These are phyloP conservation scores for Condylura cristata DNA, from an alignment of 2,113 vertebrate genomes.

Conservation along the genomic window DNA sequence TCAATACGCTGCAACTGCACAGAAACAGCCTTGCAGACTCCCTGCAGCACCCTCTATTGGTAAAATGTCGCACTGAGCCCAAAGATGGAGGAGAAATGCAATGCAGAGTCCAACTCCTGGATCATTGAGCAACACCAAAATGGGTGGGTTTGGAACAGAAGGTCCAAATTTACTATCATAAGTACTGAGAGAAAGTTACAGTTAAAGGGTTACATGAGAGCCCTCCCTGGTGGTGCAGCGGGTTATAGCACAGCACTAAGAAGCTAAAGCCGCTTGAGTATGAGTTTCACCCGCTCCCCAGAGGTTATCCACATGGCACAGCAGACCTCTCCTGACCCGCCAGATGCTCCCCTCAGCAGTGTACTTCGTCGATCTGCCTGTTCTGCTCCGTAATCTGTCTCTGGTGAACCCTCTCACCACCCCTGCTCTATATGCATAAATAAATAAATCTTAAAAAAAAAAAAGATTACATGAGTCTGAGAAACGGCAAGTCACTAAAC, in stretches of 20 bases:
- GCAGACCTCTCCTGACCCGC: too few relatives aligned
- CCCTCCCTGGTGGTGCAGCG: too few relatives aligned
- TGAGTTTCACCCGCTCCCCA: too few relatives aligned
- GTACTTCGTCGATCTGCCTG: too few relatives aligned
- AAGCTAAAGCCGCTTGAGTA: too few relatives aligned
- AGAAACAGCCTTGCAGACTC: not conserved
- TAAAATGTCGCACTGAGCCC: not conserved
- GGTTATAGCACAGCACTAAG: too few relatives aligned
- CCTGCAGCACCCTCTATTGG: constrained; percentile 1
- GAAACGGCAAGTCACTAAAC: not conserved
- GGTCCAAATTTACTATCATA: not conserved
- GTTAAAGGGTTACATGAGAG: not conserved
- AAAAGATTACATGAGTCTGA: not conserved
- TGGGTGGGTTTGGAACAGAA: not conserved
- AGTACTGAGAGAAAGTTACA: not conserved
- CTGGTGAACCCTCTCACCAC: too few relatives aligned
- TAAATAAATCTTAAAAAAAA: too few relatives aligned
- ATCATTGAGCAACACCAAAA: not conserved
- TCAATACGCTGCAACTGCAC: not conserved
- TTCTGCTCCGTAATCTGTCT: too few relatives aligned
- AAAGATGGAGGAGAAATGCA: rapidly evolving
- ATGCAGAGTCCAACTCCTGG: not conserved
- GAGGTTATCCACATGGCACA: too few relatives aligned
- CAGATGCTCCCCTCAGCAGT: too few relatives aligned
- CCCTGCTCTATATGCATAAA: too few relatives aligned